Base-by-base conservation (phyloP, 2,113 vertebrate species). In the Porphyrio hochstetteri region DNA sequence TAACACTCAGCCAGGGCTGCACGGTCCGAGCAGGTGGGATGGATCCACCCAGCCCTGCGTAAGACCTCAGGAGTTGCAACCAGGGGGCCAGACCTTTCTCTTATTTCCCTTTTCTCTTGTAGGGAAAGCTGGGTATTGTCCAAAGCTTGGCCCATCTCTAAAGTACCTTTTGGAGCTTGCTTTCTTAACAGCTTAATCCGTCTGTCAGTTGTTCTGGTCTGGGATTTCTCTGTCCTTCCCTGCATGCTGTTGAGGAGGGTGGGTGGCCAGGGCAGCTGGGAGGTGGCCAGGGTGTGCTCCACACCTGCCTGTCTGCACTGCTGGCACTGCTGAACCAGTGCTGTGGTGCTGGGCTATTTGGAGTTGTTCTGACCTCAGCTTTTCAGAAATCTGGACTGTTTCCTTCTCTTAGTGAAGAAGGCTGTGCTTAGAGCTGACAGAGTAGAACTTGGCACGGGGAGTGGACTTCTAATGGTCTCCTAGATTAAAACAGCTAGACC, bases 101-200 rank as follows among this genome's bases (percentile, higher is more conserved):
- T 46, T 31, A 28, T 48, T 27, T 90, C 35, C 28, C 35, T 13
- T 31, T 33, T 16, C n/a, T 35, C 33, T 7, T 24, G 15, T 4
- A 40, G 57, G 61, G 13, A 36, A 19, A 63, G 10, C 0, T 27
- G 65, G n/a, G 4, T 36, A 2, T 19, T 59, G 31, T 6, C 35
- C 76, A 75, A 44, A 83, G 60, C 28, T 31, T 78, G 67, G 46
- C 80, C 56, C 11, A 3, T 17, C 72, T 75, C 56, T 11, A 7
- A 36, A 64, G 60, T 16, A 5, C 69, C 19, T 46, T 60, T 40
- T 19, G 31, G 64, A 76, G 63, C 38, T 81, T 53, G 8, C 33
- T 75, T 81, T 69, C n/a, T 59, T 14, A 23, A 6, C 9, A 17
- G 33, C 61, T 88, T 53, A 3, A 16, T n/a, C 55, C 0, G 0